Percentiles rank a stretch among this genome's conserved stretches.
Conservation (phyloP, 1,140 invertebrate genomes). For the Ptiloglossa arizonensis region DNA sequence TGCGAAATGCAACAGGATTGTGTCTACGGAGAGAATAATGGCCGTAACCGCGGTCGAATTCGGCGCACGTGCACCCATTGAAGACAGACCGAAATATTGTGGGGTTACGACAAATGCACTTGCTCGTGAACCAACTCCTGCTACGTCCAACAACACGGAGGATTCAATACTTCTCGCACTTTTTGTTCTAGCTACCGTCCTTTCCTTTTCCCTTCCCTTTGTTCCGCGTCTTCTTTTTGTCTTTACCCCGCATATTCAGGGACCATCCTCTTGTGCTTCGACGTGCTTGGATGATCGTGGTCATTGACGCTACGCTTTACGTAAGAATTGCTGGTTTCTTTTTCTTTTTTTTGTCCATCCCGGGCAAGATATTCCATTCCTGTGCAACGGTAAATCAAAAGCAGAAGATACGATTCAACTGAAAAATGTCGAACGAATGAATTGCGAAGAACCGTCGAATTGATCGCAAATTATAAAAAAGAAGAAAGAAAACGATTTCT, state of each 20-base stretch:
- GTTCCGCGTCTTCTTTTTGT: conserved; percentile 13
- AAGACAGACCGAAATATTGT: conserved; percentile 42
- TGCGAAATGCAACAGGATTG: conserved; percentile 67
- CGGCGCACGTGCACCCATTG: conserved; percentile 37
- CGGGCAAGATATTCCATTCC: not conserved
- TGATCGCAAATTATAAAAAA: too few relatives aligned
- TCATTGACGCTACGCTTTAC: conserved; percentile 15
- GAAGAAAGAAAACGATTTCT: too few relatives aligned
- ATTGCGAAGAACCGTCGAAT: not conserved
- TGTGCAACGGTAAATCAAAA: not conserved
- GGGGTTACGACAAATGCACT: conserved; percentile 23
- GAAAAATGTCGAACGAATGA: not conserved
- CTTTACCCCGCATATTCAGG: conserved; percentile 3
- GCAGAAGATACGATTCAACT: not conserved
- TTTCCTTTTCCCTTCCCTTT: not conserved
- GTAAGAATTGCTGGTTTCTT: not conserved
- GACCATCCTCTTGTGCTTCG: not conserved
- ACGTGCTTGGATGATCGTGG: conserved; percentile 12
- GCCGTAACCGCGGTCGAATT: conserved; percentile 11
- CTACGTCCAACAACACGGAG: conserved; percentile 5
- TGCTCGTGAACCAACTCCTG: not conserved
- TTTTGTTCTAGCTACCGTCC: not conserved
- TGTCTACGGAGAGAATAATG: conserved; percentile 49
- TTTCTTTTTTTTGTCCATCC: not conserved
- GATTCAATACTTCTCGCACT: conserved; percentile 29